Conservation (phyloP, 2,888 invertebrate species). For the Phanerotoma sp. region DNA sequence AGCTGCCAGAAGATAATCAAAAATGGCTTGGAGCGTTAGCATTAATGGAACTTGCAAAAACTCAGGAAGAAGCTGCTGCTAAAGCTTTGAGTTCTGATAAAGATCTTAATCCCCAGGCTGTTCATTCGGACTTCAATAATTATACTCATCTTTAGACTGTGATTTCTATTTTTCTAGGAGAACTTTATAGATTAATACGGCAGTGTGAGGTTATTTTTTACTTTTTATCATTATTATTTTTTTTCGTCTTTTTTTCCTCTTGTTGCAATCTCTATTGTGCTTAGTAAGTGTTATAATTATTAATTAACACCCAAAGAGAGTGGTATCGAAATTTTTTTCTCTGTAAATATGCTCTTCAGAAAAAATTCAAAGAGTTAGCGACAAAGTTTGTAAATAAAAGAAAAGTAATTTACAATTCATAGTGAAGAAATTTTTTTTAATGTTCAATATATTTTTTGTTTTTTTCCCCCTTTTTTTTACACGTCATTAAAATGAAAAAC, state of each 20-base stretch:
- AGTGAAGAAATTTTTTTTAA: neutral
- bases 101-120: constrained; percentile 35
- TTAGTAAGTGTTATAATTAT: neutral
- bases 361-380: neutral
- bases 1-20: constrained; percentile 54
- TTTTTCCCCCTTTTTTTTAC: neutral
- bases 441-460: constrained; percentile 1
- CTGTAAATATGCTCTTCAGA: neutral
- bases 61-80: constrained; percentile 46
- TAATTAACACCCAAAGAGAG: neutral
- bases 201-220: constrained; percentile 3
- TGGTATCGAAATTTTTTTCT: neutral
- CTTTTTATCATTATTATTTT: neutral
- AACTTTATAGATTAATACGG: neutral
- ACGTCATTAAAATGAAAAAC: neutral
- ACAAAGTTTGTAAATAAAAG: constrained; percentile 6
- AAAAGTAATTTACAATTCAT: neutral
- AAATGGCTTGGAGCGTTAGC: constrained; percentile 66
- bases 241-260: constrained; percentile 2
- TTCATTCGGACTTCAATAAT: constrained; percentile 39
- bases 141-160: constrained; percentile 53
- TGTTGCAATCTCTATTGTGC: constrained; percentile 10
- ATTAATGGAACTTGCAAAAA: constrained; percentile 62
- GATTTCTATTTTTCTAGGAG: constrained; percentile 38
- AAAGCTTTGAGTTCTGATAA: constrained; percentile 37